Evolutionary conservation across 1,140 invertebrate species (phyloP).

Genomic region (Sitobion miscanthi): DNA sequence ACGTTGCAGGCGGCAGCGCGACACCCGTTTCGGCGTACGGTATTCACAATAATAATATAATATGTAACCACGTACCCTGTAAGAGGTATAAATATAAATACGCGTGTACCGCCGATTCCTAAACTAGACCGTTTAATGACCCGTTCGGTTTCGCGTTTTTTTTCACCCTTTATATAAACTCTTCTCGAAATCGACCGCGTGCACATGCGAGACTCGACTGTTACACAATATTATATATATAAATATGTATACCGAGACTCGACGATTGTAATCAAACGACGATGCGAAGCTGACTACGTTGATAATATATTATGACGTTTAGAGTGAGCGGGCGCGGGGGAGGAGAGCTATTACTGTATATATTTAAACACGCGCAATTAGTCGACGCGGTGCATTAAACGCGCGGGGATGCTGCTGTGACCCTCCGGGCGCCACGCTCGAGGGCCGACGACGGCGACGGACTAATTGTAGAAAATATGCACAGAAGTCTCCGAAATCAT

Average conservation of each 20-base stretch:
- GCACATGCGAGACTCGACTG: background rate
- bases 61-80: background rate
- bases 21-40: background rate
- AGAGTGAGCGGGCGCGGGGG: background rate
- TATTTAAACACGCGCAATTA: conserved; percentile 18
- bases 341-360: background rate
- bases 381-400: background rate
- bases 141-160: background rate
- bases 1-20: background rate
- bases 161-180: background rate
- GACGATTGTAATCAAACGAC: background rate
- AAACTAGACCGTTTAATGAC: conserved; percentile 53
- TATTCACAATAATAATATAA: too few species aligned
- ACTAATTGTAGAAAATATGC: conserved; percentile 31
- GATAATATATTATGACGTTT: background rate
- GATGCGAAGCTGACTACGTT: background rate
- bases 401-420: background rate
- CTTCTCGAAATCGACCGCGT: background rate
- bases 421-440: background rate
- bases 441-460: background rate
- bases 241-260: background rate
- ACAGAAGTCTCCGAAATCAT: background rate
- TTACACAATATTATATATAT: too few species aligned
- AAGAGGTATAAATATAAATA: background rate
- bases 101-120: background rate